Evolutionary conservation across 2,113 vertebrate species (phyloP), one percentile per base, ranked within the genome.

Genomic region (Pantherophis guttatus): DNA sequence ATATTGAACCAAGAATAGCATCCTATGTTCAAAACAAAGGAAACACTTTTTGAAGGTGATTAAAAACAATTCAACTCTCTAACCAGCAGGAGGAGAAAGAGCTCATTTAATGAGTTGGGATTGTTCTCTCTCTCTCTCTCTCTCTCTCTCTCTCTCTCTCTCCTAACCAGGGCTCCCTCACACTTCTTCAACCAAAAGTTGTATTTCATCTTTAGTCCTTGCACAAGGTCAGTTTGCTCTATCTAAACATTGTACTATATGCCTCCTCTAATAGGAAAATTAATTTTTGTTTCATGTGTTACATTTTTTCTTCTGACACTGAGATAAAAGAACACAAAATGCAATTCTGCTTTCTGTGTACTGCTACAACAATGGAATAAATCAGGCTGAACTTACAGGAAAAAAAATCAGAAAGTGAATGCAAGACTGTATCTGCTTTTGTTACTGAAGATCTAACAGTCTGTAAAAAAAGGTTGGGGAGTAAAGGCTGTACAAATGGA

Each of bases 41-140:
- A 87, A 81, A 26, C 0, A 21, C 29, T 86, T 65, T 54, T 91
- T 90, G 86, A 44, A 44, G 15, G 59, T 44, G n/a, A 81, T 52
- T 53, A 75, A 57, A 44, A 94, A 91, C 91, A 92, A 13, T 95
- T 95, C 62, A 91, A 29, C 12, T 55, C 54, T 89, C 50, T 93
- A 24, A 57, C 91, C 94, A 95, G 95, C 93, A 94, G 93, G 92
- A 95, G 93, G 94, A 93, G 91, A 93, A 81, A 50, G 91, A 93
- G 48, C 29, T 93, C 62, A 3, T 39, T 70, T 15, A 62, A 15
- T 58, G 12, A 1, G n/a, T 59, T 90, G 33, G 21, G 15, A 8
- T 44, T 33, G 6, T 3, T 12, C 59, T 19, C 1, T 29, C 23
- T 55, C 15, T 55, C 54, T 55, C 54, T 55, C 54, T 55, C 13